A percentile compares a stretch with the other conserved stretches of the same genome.
phyloP scores from a whole-genome alignment of 2,797 vertebrate genomes.

The Tapirus indicus region DNA sequence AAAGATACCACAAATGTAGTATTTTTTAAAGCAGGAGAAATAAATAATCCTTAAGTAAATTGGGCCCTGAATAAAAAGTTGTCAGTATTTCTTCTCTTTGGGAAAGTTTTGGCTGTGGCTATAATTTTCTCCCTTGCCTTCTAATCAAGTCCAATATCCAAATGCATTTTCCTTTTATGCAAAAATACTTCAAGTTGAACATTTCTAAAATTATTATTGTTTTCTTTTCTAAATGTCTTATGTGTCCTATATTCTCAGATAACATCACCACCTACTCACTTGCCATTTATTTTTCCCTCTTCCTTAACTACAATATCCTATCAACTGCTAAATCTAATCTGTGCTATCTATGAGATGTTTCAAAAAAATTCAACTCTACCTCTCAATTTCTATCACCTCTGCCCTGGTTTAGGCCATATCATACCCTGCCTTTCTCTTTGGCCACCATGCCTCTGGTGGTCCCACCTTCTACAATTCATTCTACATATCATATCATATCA shows the following conservation, averaged over 20 bases:
- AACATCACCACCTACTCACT: neutral
- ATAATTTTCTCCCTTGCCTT: neutral
- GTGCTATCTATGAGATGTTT: constrained; percentile 1
- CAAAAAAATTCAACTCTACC: neutral
- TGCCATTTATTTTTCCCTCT: constrained; percentile 9
- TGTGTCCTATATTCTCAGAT: neutral
- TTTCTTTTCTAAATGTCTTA: constrained; percentile 27
- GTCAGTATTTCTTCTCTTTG: neutral
- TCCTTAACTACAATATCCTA: neutral
- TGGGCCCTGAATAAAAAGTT: neutral
- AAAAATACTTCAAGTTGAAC: constrained; percentile 13
- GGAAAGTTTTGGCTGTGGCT: neutral
- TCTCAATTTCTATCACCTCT: neutral
- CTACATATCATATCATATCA: neutral
- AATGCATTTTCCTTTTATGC: neutral
- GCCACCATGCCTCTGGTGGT: neutral
- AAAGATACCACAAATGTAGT: neutral
- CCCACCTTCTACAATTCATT: neutral
- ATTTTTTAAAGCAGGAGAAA: constrained; percentile 33
- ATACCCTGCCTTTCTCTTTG: neutral
- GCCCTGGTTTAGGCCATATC: neutral
- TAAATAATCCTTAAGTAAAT: constrained; percentile 4
- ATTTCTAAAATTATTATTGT: neutral
- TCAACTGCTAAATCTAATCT: constrained; percentile 7
- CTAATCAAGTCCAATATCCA: constrained; percentile 37